Evolutionary conservation across 2,113 vertebrate species (phyloP).

Genomic region (Petromus typicus): DNA sequence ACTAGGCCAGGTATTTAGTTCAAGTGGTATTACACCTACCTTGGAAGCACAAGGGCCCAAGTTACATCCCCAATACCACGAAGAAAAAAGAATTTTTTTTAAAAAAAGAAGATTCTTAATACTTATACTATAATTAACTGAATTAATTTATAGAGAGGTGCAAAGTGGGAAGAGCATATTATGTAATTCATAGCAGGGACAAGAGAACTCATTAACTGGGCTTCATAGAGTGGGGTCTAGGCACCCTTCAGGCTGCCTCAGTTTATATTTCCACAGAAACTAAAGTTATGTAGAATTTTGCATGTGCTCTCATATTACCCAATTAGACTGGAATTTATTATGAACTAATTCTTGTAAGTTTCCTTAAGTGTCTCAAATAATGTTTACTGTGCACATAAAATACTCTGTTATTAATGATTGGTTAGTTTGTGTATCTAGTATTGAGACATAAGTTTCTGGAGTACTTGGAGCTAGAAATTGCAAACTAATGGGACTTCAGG

Average conservation of each 20-base stretch:
- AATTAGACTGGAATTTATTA: background rate
- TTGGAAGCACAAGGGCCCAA: too few relatives aligned
- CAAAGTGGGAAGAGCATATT: background rate
- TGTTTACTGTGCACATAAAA: slow-evolving; percentile 4
- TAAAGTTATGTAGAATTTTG: slow-evolving; percentile 17
- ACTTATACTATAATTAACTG: background rate
- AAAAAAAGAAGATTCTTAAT: slow-evolving; percentile 41
- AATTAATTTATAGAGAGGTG: background rate
- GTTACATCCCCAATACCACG: too few relatives aligned
- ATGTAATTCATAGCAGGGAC: background rate
- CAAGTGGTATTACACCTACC: too few relatives aligned
- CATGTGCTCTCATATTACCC: background rate
- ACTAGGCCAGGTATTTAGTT: background rate
- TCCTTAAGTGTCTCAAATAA: slow-evolving; percentile 15
- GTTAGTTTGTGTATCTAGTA: background rate
- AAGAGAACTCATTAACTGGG: background rate
- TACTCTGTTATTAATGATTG: background rate
- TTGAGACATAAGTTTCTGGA: slow-evolving; percentile 24
- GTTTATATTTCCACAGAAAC: background rate
- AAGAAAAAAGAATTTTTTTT: too few relatives aligned
- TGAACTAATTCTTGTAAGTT: background rate
- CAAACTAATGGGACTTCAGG: background rate
- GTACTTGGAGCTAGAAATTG: slow-evolving; percentile 13
- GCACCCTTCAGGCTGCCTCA: background rate
- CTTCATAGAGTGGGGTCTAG: background rate